Evolutionary conservation across 2,797 vertebrate genomes (phyloP), one percentile per base, ranked within the genome.

Genomic region (Trachops cirrhosus): DNA sequence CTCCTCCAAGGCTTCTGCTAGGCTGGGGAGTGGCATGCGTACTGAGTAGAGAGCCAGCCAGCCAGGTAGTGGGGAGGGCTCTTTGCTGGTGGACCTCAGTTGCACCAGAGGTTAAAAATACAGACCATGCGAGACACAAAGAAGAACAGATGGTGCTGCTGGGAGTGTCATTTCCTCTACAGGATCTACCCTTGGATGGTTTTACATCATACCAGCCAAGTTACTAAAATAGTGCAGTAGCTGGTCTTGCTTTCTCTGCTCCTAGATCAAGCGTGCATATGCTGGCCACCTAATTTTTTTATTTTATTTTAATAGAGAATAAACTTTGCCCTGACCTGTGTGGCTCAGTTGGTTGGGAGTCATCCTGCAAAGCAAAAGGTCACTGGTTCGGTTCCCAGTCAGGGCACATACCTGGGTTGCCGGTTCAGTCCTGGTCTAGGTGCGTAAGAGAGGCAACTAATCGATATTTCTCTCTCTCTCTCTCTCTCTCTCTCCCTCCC

Each of bases 141-240:
- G 73, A 95, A 70, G 85, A 97, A 83, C 96, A 98, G 96, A 95
- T 96, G 95, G 96, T 96, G 75, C 87, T 91, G 70, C 89, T n/a
- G 84, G 70, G 79, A 90, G 57, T 95, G 75, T 91, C 86, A 87
- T 87, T 96, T 97, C 94, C 95, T 96, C 67, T 83, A 19, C 68
- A 94, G 93, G 88, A 77, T 91, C 92, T 93, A 9, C 37, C 75
- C 88, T 91, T 91, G 52, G 70, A 75, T 88, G 96, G 41, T 82
- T 96, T 92, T 84, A 79, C 37, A 80, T 89, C 41, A 41, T 68
- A 91, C 86, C 88, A 91, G 71, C 32, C 59, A 46, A 67, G 41
- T 75, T 50, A 75, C 88, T 86, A 54, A 86, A 93, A 75, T 92
- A 86, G 86, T 74, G 29, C 50, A 85, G 18, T 93, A 87, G 75